These are phyloP conservation scores for Limonius californicus DNA, from an alignment of 1,140 invertebrate genomes.

Conservation along the genomic window DNA sequence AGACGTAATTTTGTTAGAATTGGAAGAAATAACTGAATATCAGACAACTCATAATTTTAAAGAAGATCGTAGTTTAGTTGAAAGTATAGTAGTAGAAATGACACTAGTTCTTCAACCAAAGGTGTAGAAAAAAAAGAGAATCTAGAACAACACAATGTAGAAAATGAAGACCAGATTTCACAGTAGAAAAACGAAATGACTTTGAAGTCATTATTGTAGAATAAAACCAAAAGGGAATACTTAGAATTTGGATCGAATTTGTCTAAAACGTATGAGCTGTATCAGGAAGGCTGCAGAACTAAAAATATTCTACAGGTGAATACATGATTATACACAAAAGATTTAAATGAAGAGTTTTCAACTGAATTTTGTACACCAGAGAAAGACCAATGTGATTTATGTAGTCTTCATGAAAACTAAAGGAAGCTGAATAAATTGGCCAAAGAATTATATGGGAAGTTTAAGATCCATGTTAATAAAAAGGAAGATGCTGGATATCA, in stretches of 20 bases:
- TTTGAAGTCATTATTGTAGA: background rate
- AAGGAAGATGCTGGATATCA: background rate
- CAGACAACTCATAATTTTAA: background rate
- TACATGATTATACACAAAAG: background rate
- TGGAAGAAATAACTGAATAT: too few relatives aligned
- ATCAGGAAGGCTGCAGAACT: too few relatives aligned
- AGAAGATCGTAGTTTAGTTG: too few relatives aligned
- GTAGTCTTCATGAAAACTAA: background rate
- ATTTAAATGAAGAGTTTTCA: background rate
- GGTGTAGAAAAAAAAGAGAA: background rate
- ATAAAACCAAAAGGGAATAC: background rate
- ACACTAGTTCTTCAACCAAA: too few relatives aligned
- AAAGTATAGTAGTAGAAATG: too few relatives aligned
- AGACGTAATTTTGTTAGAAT: too few relatives aligned
- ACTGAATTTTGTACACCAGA: background rate
- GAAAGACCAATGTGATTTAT: background rate
- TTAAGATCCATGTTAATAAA: background rate
- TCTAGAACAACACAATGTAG: background rate
- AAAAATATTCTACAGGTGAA: background rate
- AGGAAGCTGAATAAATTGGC: background rate
- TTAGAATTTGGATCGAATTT: background rate
- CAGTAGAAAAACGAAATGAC: too few relatives aligned
- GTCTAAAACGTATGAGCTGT: background rate
- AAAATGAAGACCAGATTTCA: background rate
- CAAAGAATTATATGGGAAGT: background rate